These are phyloP conservation scores for Ips typographus DNA, from an alignment of 1,140 invertebrate genomes.

Conservation along the genomic window DNA sequence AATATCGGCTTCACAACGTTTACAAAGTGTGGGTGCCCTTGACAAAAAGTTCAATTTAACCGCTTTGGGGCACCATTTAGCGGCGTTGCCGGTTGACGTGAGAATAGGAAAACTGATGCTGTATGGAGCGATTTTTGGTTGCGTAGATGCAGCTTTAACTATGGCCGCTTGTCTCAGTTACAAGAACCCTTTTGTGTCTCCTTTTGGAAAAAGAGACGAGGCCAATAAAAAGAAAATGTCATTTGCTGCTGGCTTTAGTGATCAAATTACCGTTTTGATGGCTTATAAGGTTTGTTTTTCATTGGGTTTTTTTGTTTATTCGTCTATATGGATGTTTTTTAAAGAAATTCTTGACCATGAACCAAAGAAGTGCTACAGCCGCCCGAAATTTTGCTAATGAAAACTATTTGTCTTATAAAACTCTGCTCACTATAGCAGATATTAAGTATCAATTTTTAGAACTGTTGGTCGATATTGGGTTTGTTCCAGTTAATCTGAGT, in stretches of 20 bases:
- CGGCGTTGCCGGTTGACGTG: slow-evolving; percentile 88
- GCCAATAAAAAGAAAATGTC: slow-evolving; percentile 71
- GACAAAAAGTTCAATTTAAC: slow-evolving; percentile 79
- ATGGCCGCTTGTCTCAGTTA: slow-evolving; percentile 88
- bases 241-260: slow-evolving; percentile 73
- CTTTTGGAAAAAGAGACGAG: slow-evolving; percentile 73
- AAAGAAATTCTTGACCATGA: slow-evolving; percentile 73
- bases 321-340: slow-evolving; percentile 28
- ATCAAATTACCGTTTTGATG: slow-evolving; percentile 77
- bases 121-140: slow-evolving; percentile 89
- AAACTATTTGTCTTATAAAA: slow-evolving; percentile 74
- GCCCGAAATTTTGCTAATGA: slow-evolving; percentile 70
- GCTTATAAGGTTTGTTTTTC: slow-evolving; percentile 68
- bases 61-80: slow-evolving; percentile 84
- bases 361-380: slow-evolving; percentile 59
- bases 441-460: slow-evolving; percentile 84
- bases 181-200: slow-evolving; percentile 78
- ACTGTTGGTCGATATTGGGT: slow-evolving; percentile 77
- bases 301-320: slow-evolving; percentile 1
- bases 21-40: slow-evolving; percentile 85
- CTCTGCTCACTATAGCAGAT: slow-evolving; percentile 71
- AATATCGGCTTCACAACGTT: slow-evolving; percentile 70
- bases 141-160: slow-evolving; percentile 89
- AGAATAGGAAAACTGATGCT: slow-evolving; percentile 81
- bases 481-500: slow-evolving; percentile 65